Evolutionary conservation across 2,797 vertebrate genomes (phyloP).

Genomic region (Rhinoraja longicauda): DNA sequence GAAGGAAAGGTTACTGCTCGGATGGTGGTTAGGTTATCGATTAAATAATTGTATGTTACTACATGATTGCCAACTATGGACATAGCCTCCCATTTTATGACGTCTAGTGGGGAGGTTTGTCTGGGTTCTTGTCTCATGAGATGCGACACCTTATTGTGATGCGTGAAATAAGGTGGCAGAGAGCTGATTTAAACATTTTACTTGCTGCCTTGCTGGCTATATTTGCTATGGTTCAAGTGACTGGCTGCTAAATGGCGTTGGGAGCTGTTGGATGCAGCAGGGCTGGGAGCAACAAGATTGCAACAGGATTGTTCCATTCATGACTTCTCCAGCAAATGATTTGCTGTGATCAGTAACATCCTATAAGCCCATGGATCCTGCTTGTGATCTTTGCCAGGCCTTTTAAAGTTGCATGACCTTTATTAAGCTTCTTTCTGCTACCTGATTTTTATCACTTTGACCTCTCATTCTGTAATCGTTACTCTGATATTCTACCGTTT

Average conservation of each 20-base stretch:
- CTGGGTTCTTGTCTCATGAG: background rate
- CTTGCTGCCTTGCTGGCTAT: no score
- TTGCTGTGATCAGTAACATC: no score
- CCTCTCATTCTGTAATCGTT: no score
- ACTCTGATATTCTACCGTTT: no score
- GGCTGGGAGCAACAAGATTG: background rate
- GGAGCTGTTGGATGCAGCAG: background rate
- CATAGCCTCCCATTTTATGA: background rate
- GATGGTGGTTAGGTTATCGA: background rate
- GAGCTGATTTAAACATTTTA: background rate
- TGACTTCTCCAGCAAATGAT: no score
- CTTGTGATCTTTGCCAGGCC: background rate
- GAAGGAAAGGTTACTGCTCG: no score
- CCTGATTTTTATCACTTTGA: background rate
- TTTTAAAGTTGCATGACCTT: no score
- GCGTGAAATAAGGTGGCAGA: background rate
- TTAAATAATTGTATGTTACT: background rate
- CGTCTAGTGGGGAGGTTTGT: background rate
- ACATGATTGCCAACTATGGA: background rate
- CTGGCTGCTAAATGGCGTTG: background rate
- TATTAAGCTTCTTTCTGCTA: no score
- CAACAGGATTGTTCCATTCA: background rate
- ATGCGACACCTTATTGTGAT: background rate
- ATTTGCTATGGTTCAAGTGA: background rate
- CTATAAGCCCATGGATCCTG: background rate